These are phyloP conservation scores for Ostrea denselamellosa DNA, from an alignment of 1,140 invertebrate species.

Conservation along the genomic window DNA sequence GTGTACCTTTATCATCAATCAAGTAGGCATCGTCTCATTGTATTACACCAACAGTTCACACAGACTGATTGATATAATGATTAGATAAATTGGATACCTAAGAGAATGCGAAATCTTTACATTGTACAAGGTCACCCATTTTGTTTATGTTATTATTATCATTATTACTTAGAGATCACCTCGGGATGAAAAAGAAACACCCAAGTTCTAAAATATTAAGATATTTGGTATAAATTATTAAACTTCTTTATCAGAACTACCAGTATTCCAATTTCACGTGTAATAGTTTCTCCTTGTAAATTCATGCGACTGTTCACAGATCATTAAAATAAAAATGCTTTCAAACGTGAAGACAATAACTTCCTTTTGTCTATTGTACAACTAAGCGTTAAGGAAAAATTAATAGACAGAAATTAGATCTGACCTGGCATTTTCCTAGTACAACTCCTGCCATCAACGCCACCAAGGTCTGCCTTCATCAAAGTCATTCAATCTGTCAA, in stretches of 20 bases:
- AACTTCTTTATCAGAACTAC: too few relatives aligned
- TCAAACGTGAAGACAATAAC: not conserved
- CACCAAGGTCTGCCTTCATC: not conserved
- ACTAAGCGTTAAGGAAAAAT: not conserved
- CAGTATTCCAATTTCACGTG: too few relatives aligned
- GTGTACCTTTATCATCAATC: not conserved
- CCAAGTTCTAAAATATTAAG: too few relatives aligned
- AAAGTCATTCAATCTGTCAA: conserved; percentile 33
- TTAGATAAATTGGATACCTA: too few relatives aligned
- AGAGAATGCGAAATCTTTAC: too few relatives aligned
- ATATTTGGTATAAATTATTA: too few relatives aligned
- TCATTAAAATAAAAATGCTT: not conserved
- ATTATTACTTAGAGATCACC: too few relatives aligned
- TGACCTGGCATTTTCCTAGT: not conserved
- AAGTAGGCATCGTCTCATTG: not conserved
- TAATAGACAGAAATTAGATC: not conserved
- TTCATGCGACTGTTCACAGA: not conserved
- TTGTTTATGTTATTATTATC: too few relatives aligned
- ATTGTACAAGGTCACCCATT: too few relatives aligned
- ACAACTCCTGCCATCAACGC: not conserved
- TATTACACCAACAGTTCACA: not conserved
- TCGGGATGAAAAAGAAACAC: too few relatives aligned
- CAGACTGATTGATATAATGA: not conserved
- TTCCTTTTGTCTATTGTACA: not conserved
- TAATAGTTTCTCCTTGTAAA: not conserved